Evolutionary conservation across 2,888 invertebrate genomes (phyloP), one percentile per base, ranked within the genome.

Genomic region (Orthosia incerta): DNA sequence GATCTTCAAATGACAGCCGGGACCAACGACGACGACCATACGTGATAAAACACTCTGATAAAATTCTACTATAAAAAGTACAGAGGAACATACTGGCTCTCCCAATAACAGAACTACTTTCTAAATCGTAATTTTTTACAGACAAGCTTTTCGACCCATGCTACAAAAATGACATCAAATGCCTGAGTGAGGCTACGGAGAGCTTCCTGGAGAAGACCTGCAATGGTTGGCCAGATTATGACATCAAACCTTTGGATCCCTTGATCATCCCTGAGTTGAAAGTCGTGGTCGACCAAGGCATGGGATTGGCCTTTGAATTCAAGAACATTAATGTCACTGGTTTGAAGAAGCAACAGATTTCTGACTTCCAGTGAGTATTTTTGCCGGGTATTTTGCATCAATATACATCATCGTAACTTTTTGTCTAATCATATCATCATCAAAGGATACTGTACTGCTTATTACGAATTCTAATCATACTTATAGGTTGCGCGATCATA

Each of bases 241-340:
- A 92, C 53, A 91, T 95, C 50, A 89, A 81, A 61, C 75, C 93
- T 2, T 90, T 94, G 48, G 95, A 95, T 60, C 95, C 95, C 0
- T 73, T 94, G 59, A 55, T 89, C 12, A 88, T 94, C 62, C 75
- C 89, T 1, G 86, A 89, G n/a, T 69, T 93, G 39, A 89, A 90
- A 4, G 71, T 90, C 9, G 70, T 80, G 15, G 83, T 90, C 0
- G 87, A 88, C 31, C 85, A 91, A 18, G 85, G 80, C 12, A 78
- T 89, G 50, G 91, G 89, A 3, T 56, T 93, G 0, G 77, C 81
- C 23, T 84, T 93, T 53, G 89, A 90, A 46, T 91, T 91, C 45
- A 92, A 87, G 60, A 92, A 95, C 74, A 64, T 94, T 12, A 92
- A 82, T n/a, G 82, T 95, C 11, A 91, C 91, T 2, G 95, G 95